Evolutionary conservation across 2,888 invertebrate species (phyloP).

Genomic region (Trichogramma dendrolimi): DNA sequence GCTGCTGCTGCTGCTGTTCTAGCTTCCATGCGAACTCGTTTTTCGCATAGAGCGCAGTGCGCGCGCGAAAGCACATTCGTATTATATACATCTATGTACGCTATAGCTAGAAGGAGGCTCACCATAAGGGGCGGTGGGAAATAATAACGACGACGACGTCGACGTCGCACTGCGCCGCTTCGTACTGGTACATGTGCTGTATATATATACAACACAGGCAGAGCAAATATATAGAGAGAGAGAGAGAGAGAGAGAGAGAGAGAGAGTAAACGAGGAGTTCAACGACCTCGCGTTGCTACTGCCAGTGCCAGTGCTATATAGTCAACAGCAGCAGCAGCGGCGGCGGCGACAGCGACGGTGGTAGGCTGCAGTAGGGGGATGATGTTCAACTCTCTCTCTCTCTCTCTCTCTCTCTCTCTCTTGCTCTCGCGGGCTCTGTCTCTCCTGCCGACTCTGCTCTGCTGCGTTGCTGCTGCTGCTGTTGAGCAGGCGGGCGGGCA

Average conservation of each 20-base stretch:
- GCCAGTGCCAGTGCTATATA: too few species aligned
- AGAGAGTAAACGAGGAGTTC: too few species aligned
- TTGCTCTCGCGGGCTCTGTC: constrained; percentile 17
- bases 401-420: constrained; percentile 16
- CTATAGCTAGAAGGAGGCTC: constrained; percentile 18
- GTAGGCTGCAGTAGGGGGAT: too few species aligned
- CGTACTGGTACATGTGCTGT: constrained; percentile 25
- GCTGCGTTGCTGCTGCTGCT: too few species aligned
- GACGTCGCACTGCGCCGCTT: constrained; percentile 45
- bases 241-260: not conserved
- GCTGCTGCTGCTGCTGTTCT: too few species aligned
- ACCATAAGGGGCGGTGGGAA: constrained; percentile 38
- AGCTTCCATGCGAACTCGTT: too few species aligned
- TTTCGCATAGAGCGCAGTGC: too few species aligned
- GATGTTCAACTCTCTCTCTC: not conserved
- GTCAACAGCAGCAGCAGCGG: too few species aligned
- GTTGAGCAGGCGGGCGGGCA: too few species aligned
- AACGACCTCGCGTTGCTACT: too few species aligned
- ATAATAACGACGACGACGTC: constrained; percentile 43
- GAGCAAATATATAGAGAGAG: not conserved
- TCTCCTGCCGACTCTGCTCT: constrained; percentile 21
- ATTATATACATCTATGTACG: not conserved
- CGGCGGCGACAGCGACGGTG: too few species aligned
- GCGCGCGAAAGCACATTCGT: too few species aligned
- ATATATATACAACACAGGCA: constrained; percentile 24